These are phyloP conservation scores for Serripes groenlandicus DNA, from an alignment of 2,888 invertebrate species.

Conservation along the genomic window DNA sequence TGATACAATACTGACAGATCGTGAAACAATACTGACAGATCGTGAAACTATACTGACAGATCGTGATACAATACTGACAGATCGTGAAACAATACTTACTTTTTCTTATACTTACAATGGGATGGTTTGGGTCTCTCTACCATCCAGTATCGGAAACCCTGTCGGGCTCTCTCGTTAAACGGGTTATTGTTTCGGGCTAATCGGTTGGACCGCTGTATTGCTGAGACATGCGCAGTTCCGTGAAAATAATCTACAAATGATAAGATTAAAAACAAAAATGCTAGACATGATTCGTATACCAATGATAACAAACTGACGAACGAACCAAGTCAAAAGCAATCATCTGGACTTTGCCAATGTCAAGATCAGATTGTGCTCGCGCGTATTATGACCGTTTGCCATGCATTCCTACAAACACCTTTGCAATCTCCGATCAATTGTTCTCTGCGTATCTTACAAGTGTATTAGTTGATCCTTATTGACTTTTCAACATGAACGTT, in stretches of 20 bases:
- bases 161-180: slow-evolving; percentile 76
- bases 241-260: slow-evolving; percentile 55
- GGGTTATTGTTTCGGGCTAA: slow-evolving; percentile 59
- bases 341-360: no score
- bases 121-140: slow-evolving; percentile 80
- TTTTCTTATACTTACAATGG: slow-evolving; percentile 77
- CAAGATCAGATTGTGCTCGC: no score
- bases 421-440: no score
- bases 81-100: slow-evolving; percentile 54
- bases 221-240: slow-evolving; percentile 32
- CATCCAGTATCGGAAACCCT: slow-evolving; percentile 82
- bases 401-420: no score
- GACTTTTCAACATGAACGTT: no score
- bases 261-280: no score
- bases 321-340: no score
- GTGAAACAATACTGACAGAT: background rate
- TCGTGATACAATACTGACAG: background rate
- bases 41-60: background rate
- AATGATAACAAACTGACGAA: no score
- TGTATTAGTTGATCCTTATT: no score
- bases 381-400: no score
- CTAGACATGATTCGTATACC: no score
- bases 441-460: no score
- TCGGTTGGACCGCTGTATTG: slow-evolving; percentile 31
- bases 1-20: background rate